These are phyloP conservation scores for Galleria mellonella DNA, from an alignment of 1,140 invertebrate genomes.

Conservation along the genomic window DNA sequence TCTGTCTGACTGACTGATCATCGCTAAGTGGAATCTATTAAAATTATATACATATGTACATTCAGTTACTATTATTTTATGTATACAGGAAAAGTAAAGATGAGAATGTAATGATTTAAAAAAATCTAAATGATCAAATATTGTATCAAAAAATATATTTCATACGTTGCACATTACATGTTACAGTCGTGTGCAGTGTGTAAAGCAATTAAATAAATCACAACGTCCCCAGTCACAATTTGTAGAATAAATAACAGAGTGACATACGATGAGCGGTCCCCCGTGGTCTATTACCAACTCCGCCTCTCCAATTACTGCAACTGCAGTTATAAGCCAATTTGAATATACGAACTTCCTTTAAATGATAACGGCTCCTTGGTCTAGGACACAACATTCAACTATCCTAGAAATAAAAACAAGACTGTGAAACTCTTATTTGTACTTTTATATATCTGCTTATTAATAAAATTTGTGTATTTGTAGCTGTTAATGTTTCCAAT, in stretches of 20 bases:
- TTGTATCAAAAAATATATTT: background rate
- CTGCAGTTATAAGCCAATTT: constrained; percentile 38
- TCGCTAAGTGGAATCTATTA: no score
- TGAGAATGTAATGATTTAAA: no score
- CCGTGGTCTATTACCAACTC: constrained; percentile 24
- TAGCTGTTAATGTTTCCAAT: no score
- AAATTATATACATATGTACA: no score
- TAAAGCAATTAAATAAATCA: constrained; percentile 29
- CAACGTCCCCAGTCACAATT: constrained; percentile 13
- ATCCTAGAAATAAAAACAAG: no score
- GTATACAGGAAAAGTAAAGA: no score
- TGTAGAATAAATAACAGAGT: constrained; percentile 10
- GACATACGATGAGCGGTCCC: constrained; percentile 25
- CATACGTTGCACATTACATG: background rate
- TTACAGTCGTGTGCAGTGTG: background rate
- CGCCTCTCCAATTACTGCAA: constrained; percentile 40
- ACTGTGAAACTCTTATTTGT: no score
- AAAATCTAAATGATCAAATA: no score
- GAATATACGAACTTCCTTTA: constrained; percentile 36
- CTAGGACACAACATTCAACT: background rate
- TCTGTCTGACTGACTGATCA: no score
- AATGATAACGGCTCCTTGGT: constrained; percentile 12
- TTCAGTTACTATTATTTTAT: no score
- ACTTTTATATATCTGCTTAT: no score
- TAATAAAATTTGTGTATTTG: no score